phyloP scores from a whole-genome alignment of 2,797 vertebrate species.

The Lacerta bilineata region DNA sequence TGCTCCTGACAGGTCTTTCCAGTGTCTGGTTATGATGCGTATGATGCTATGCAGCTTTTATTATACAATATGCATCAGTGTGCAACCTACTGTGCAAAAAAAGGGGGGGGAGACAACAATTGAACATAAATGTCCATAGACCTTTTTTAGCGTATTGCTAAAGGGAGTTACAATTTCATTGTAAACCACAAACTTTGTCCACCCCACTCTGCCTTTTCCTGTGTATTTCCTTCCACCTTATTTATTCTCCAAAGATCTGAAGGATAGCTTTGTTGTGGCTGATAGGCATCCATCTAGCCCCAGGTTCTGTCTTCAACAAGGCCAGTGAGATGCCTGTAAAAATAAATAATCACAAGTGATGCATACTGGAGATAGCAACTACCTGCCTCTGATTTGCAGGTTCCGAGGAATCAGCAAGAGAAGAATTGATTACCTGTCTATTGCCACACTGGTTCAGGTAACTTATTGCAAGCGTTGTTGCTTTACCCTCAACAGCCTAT shows the following conservation, averaged over 20 bases:
- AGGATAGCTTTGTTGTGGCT: neutral
- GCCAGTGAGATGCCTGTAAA: too few species aligned
- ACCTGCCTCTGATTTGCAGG: neutral
- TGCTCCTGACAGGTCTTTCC: too few species aligned
- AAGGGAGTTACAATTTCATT: too few species aligned
- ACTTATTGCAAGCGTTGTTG: too few species aligned
- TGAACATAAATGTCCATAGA: neutral
- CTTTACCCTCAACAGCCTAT: too few species aligned
- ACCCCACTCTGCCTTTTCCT: too few species aligned
- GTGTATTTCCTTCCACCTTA: too few species aligned
- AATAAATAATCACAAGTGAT: neutral
- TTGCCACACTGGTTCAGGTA: too few species aligned
- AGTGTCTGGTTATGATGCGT: too few species aligned
- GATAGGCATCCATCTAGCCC: neutral
- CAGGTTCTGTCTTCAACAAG: neutral
- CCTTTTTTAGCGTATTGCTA: neutral
- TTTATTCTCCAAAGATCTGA: neutral
- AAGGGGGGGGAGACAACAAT: conserved; percentile 54
- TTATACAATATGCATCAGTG: conserved; percentile 45
- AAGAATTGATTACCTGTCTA: too few species aligned
- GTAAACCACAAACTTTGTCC: too few species aligned
- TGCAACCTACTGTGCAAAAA: conserved; percentile 17
- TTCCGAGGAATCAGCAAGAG: neutral
- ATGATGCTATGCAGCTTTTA: conserved; percentile 48
- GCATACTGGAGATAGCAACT: neutral